phyloP scores from a whole-genome alignment of 2,797 vertebrate species.

The Gorsachius magnificus region DNA sequence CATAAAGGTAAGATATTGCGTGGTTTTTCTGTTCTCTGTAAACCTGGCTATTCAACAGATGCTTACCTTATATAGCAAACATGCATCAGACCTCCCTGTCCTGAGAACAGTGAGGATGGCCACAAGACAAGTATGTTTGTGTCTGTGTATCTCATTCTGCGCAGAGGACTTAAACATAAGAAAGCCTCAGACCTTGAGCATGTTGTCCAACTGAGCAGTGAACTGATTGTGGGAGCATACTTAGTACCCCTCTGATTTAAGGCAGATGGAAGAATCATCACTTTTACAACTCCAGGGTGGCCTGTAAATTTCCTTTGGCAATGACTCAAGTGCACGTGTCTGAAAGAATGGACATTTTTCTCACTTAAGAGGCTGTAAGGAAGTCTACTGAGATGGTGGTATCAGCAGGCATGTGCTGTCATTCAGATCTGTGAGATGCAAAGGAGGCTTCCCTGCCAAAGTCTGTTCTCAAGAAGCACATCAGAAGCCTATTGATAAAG shows the following conservation, averaged over 20 bases:
- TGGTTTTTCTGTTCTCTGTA: not conserved
- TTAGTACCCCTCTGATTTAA: not conserved
- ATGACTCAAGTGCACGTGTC: not conserved
- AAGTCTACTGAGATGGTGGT: not conserved
- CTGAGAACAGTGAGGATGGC: not conserved
- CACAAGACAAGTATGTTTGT: not conserved
- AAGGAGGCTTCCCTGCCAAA: not conserved
- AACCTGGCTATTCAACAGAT: not conserved
- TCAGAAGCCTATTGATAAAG: not conserved
- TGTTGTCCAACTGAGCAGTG: not conserved
- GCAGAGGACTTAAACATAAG: not conserved
- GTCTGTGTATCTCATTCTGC: not conserved
- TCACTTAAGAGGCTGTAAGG: not conserved
- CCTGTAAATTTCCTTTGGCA: conserved; percentile 7
- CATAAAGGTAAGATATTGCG: not conserved
- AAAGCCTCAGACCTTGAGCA: not conserved
- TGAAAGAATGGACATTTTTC: not conserved
- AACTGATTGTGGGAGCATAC: not conserved
- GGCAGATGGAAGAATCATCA: not conserved
- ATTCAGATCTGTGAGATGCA: not conserved
- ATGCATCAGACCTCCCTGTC: not conserved
- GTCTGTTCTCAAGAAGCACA: not conserved
- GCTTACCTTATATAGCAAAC: not conserved
- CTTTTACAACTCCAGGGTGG: not conserved
- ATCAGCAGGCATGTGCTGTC: not conserved